Evolutionary conservation across 2,888 invertebrate genomes (phyloP), one percentile per base, ranked within the genome.

Genomic region (Brachycybe producta): DNA sequence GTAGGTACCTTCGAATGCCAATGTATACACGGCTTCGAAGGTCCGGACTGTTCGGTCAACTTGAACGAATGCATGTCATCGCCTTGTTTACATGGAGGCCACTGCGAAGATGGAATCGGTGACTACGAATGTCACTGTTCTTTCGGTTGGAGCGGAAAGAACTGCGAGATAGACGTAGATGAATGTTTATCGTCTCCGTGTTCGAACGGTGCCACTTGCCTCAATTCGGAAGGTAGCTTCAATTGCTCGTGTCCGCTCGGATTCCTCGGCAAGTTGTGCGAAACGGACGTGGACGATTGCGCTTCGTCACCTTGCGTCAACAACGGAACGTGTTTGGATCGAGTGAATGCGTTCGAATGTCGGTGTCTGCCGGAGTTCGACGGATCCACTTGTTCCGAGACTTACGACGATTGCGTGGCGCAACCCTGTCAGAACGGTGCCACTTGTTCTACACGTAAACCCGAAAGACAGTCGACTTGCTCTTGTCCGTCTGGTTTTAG

Each of bases 151-250:
- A 70, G 74, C 7, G 90, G 88, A 1, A 66, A 64, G 5, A 76
- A 78, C 63, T 91, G 90, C 70, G 79, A 81, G 61, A 67, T 72
- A 51, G 81, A 90, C 69, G 84, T 90, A 59, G 80, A 90, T 67
- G 90, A 90, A 66, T 91, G 91, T 64, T 77, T 75, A 68, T 74
- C 78, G 46, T 72, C 74, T 64, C 84, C 84, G 0, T 92, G 91
- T 66, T 67, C 71, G 36, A 80, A 88, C 70, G 85, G 81, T 2
- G 88, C 81, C 40, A 70, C 74, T 47, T 92, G 92, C 66, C 60
- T 76, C 41, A 91, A 91, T 68, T 19, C 7, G 8, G 74, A 75
- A 54, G 76, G 76, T 56, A 75, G 76, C 56, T 81, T 77, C 69
- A 75, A 74, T 59, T 90, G 88, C 73, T 68, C 68, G 56, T 90